These are phyloP conservation scores for Sebastes jordani DNA, from an alignment of 2,797 vertebrate species.

Conservation along the genomic window DNA sequence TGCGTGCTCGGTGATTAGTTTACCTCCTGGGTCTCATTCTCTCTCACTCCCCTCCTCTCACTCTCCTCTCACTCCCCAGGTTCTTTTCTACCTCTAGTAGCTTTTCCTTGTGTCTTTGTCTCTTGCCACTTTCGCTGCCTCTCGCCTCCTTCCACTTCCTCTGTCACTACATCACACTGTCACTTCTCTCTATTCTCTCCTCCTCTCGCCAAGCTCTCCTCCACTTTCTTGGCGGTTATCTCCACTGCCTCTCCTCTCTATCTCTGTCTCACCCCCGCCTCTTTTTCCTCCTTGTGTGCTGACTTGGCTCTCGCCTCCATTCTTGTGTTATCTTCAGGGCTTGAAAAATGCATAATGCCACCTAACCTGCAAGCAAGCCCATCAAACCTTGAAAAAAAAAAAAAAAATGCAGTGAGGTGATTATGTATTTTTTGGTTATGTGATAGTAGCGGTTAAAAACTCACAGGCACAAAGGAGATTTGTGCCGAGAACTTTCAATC, in stretches of 20 bases:
- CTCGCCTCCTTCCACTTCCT: conserved; percentile 49
- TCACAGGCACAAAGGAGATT: conserved; percentile 19
- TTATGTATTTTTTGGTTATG: not conserved
- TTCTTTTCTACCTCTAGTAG: conserved; percentile 48
- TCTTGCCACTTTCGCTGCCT: conserved; percentile 46
- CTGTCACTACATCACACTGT: conserved; percentile 70
- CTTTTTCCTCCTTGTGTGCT: conserved; percentile 47
- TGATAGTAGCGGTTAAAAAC: not conserved
- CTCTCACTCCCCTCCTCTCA: conserved; percentile 56
- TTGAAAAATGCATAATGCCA: conserved; percentile 57
- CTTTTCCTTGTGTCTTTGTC: conserved; percentile 53
- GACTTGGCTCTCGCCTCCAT: conserved; percentile 60
- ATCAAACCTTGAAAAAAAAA: conserved; percentile 16
- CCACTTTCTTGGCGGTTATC: conserved; percentile 61
- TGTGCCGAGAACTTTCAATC: conserved; percentile 36
- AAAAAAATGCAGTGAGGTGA: not conserved
- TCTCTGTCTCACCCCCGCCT: conserved; percentile 9
- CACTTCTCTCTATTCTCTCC: conserved; percentile 62
- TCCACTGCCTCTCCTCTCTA: conserved; percentile 38
- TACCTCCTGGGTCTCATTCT: conserved; percentile 82
- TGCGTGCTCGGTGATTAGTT: conserved; percentile 86
- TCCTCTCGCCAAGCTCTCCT: conserved; percentile 27
- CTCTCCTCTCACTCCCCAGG: conserved; percentile 59
- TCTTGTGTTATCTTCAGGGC: conserved; percentile 48
- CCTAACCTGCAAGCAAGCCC: conserved; percentile 31